Percentiles rank a stretch among this genome's conserved stretches.
phyloP scores from a whole-genome alignment of 2,888 invertebrate genomes.

The Agapostemon virescens region DNA sequence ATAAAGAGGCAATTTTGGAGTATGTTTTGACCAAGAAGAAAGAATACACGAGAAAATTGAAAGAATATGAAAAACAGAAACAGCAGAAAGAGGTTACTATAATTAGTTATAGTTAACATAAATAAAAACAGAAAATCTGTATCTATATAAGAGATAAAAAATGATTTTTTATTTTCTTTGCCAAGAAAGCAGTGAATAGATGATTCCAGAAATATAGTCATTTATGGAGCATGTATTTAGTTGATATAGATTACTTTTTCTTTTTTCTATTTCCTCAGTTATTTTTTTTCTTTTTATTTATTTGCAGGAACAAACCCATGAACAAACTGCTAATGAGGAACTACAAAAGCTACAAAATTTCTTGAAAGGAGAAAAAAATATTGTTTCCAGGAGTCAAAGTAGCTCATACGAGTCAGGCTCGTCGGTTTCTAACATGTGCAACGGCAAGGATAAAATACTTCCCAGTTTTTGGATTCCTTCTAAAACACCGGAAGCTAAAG shows the following conservation, averaged over 20 bases:
- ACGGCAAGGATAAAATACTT: slow-evolving; percentile 89
- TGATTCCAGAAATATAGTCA: background rate
- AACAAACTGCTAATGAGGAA: slow-evolving; percentile 87
- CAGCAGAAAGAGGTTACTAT: slow-evolving; percentile 85
- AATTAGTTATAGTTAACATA: background rate
- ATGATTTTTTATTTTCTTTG: background rate
- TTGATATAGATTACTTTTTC: background rate
- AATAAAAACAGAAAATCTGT: too few relatives aligned
- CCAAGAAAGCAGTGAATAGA: background rate
- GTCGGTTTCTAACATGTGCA: slow-evolving; percentile 90
- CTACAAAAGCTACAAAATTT: slow-evolving; percentile 89
- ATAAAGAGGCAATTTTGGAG: slow-evolving; percentile 97
- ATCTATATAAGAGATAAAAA: background rate
- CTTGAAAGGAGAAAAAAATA: slow-evolving; percentile 90
- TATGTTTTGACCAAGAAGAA: slow-evolving; percentile 97
- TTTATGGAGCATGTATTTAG: background rate
- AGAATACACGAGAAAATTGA: slow-evolving; percentile 92
- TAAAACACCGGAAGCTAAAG: slow-evolving; percentile 92
- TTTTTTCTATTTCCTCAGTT: background rate
- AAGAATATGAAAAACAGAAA: slow-evolving; percentile 94
- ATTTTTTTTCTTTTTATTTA: too few relatives aligned
- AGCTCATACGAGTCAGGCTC: slow-evolving; percentile 50
- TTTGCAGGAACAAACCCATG: slow-evolving; percentile 83
- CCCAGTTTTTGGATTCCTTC: slow-evolving; percentile 99
- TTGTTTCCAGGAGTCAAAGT: slow-evolving; percentile 79